Base-by-base conservation (phyloP, 2,113 vertebrate genomes). In the Nannospalax galili region DNA sequence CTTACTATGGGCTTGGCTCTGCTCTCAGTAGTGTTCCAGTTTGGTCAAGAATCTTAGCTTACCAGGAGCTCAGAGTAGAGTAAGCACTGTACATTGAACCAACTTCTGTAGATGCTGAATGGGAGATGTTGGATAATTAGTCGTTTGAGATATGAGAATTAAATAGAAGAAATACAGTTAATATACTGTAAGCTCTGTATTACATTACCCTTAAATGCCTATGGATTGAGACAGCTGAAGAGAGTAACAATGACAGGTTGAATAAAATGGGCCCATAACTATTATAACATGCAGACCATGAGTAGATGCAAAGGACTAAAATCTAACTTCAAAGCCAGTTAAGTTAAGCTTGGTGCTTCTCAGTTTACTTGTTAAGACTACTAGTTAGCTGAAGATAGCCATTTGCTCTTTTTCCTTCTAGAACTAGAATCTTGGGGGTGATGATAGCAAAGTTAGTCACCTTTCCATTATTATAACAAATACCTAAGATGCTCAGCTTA, bases 1-100 rank as follows among this genome's bases (percentile, higher is more conserved):
- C 58, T 84, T 91, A 75, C 42, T 40, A 58, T 60, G 56, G 32
- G 74, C 17, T 79, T 88, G 82, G 37, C 56, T 96, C 42, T 91
- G 65, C 45, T 92, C 77, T 78, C 70, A 95, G 37, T 40, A 90
- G 60, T 86, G 92, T 96, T 95, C 69, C 72, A 70, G 62, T 73
- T 93, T 84, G 28, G 73, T 88, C 95, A 92, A 81, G 70, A 78
- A 62, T 17, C 35, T 64, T 84, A 79, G 28, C 77, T 35, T 88
- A 65, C 74, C 79, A 93, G 24, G 32, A 85, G 62, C n/a, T 75
- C 28, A 60, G 5, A 75, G 24, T 40, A 89, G 52, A 95, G 84
- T 80, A 64, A 84, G 30, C 40, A 35, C 30, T 45, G 56, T 52
- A 15, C 9, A 40, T 3, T 65, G 77, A 88, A 69, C 5, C 10